These are phyloP conservation scores for Ditylenchus dipsaci DNA, from an alignment of 1,140 invertebrate genomes.

Conservation along the genomic window DNA sequence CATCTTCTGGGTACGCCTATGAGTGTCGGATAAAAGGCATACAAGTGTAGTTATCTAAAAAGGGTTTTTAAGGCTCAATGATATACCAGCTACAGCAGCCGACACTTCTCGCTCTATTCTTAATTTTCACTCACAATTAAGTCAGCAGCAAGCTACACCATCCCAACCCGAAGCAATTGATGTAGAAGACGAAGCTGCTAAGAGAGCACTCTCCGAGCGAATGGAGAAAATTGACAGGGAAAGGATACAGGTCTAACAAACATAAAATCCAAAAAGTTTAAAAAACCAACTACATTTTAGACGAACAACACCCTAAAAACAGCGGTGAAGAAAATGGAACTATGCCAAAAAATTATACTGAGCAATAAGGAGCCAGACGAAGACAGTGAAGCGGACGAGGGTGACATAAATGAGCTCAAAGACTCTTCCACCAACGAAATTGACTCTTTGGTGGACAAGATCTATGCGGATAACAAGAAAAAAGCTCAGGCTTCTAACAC, in stretches of 20 bases:
- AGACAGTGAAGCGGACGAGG: slow-evolving; percentile 4
- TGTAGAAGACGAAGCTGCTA: slow-evolving; percentile 15
- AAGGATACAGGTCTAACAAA: slow-evolving; percentile 1
- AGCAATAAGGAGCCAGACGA: slow-evolving; percentile 9
- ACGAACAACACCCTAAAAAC: slow-evolving; percentile 1
- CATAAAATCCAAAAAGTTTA: no score
- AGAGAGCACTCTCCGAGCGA: slow-evolving; percentile 5
- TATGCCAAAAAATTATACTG: slow-evolving; percentile 3
- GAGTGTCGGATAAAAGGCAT: no score
- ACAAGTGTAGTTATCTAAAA: no score
- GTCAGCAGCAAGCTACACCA: neutral
- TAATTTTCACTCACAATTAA: neutral
- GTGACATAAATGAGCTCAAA: slow-evolving; percentile 4
- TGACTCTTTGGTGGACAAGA: slow-evolving; percentile 22
- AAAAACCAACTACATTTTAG: neutral
- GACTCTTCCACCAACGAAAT: neutral
- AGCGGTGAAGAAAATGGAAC: slow-evolving; percentile 12
- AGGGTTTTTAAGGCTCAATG: neutral
- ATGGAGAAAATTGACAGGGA: slow-evolving; percentile 22
- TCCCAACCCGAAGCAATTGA: slow-evolving; percentile 3
- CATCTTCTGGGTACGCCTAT: no score
- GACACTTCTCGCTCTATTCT: neutral
- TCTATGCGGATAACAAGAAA: slow-evolving; percentile 26
- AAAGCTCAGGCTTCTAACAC: slow-evolving; percentile 9
- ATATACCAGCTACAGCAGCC: neutral